Conservation (phyloP, 2,888 invertebrate species). For the Calephelis perditalis region DNA sequence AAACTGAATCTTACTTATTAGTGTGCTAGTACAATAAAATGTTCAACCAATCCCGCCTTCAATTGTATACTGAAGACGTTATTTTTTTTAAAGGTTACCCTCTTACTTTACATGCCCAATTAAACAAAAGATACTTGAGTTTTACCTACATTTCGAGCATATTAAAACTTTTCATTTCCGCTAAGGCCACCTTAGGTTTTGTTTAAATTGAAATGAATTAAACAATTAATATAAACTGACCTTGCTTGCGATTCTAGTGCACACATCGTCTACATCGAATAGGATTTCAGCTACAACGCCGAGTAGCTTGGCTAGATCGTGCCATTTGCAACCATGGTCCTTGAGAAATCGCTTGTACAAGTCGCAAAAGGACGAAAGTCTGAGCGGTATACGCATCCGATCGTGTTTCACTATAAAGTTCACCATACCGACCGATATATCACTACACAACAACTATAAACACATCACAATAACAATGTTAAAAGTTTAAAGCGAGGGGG, state of each 20-base stretch:
- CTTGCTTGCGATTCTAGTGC: conserved; percentile 62
- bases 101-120: not conserved
- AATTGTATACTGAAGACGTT: too few species aligned
- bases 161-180: not conserved
- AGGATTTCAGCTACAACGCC: conserved; percentile 64
- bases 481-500: conserved; percentile 37
- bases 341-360: conserved; percentile 69
- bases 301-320: conserved; percentile 66
- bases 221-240: conserved; percentile 46
- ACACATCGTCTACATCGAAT: conserved; percentile 68
- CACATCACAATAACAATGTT: conserved; percentile 31
- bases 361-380: conserved; percentile 61
- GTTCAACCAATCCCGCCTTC: too few species aligned
- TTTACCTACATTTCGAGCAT: not conserved
- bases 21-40: not conserved
- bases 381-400: conserved; percentile 48
- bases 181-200: not conserved
- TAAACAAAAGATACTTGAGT: not conserved
- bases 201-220: conserved; percentile 14
- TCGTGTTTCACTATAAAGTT: conserved; percentile 55
- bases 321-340: conserved; percentile 72
- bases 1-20: not conserved
- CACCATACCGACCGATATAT: conserved; percentile 52
- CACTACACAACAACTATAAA: conserved; percentile 33
- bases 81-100: too few species aligned